Percentiles rank a stretch among this genome's conserved stretches.
These are phyloP conservation scores for Saxidomus purpurata DNA, from an alignment of 1,140 invertebrate species.

Conservation along the genomic window DNA sequence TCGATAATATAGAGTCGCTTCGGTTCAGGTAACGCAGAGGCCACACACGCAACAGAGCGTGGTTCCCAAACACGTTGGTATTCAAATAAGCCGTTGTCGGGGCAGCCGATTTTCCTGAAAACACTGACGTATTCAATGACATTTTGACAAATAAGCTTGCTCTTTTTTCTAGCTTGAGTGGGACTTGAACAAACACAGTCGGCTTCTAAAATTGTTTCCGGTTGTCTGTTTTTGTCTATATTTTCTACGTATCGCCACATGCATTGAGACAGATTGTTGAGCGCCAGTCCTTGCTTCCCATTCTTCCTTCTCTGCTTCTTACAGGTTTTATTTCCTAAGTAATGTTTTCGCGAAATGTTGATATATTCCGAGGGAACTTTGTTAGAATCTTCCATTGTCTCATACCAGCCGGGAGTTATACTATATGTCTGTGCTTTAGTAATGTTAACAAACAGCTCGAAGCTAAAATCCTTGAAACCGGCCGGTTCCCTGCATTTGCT, in stretches of 20 bases:
- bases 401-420: slow-evolving; percentile 18
- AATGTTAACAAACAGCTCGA: not conserved
- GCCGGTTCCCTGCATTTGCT: not conserved
- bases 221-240: not conserved
- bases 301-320: not conserved
- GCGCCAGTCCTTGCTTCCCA: not conserved
- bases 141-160: not conserved
- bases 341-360: not conserved
- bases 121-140: slow-evolving; percentile 25
- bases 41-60: slow-evolving; percentile 9
- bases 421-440: not conserved
- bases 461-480: not conserved
- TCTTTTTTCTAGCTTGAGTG: not conserved
- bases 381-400: not conserved
- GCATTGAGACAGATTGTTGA: slow-evolving; percentile 1
- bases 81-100: not conserved
- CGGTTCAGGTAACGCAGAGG: not conserved
- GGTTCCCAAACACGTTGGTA: slow-evolving; percentile 26
- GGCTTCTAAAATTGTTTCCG: not conserved
- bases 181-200: slow-evolving; percentile 31
- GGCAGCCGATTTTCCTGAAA: not conserved
- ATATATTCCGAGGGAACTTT: slow-evolving; percentile 10
- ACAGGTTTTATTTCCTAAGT: not conserved
- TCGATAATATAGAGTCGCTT: not conserved
- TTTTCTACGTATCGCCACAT: slow-evolving; percentile 34